phyloP scores from a whole-genome alignment of 2,797 vertebrate genomes.

The Chiloscyllium punctatum region DNA sequence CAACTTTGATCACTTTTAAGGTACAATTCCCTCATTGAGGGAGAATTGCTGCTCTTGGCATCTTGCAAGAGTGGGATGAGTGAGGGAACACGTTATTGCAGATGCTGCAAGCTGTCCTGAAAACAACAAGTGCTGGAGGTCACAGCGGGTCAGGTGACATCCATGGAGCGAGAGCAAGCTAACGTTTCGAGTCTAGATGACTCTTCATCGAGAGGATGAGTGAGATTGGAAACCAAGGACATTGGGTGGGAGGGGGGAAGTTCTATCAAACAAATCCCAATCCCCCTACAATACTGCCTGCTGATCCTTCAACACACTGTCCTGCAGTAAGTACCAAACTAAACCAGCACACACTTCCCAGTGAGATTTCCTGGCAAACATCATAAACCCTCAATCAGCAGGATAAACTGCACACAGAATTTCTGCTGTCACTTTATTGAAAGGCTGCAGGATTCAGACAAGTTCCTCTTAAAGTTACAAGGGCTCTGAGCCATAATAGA shows the following conservation, averaged over 20 bases:
- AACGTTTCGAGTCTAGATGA: too few relatives aligned
- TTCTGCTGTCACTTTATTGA: background rate
- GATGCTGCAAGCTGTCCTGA: too few relatives aligned
- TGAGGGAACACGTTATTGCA: background rate
- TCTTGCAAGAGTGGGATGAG: background rate
- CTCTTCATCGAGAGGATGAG: background rate
- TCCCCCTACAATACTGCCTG: background rate
- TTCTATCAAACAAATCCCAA: background rate
- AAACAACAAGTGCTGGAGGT: too few relatives aligned
- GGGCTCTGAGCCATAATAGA: background rate
- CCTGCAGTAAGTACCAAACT: background rate
- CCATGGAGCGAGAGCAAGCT: too few relatives aligned
- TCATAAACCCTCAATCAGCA: background rate
- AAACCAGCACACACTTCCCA: background rate
- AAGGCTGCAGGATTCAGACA: background rate
- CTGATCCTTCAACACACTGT: background rate
- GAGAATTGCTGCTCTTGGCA: background rate
- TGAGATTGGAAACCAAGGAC: background rate
- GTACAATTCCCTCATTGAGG: background rate
- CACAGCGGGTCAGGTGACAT: too few relatives aligned
- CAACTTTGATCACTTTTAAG: background rate
- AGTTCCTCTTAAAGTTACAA: slow-evolving; percentile 23
- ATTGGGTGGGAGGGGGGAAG: background rate
- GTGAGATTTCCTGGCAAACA: background rate
- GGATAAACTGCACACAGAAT: slow-evolving; percentile 8